Evolutionary conservation across 2,888 invertebrate genomes (phyloP), one percentile per base, ranked within the genome.

Genomic region (Athrips mouffetella): DNA sequence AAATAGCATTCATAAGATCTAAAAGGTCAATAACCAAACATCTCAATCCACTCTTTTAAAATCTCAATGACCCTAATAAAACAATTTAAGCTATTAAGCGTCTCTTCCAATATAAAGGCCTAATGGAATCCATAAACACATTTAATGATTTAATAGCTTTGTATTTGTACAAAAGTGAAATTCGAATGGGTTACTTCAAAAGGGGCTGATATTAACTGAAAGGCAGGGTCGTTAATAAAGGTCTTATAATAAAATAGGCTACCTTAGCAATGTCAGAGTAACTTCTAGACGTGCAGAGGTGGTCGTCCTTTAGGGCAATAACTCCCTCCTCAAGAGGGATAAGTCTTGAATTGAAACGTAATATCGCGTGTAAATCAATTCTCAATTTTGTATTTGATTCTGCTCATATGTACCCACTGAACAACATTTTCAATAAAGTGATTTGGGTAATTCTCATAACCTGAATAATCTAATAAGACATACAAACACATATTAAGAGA

Each of bases 1-100:
- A 8, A 41, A 41, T 15, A 41, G 37, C 21, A 37, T 21, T 10
- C 18, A 10, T 35, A 6, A n/a, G n/a, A n/a, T n/a, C n/a, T n/a
- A n/a, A n/a, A 41, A 41, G 41, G 41, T 41, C 41, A 41, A 27
- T 23, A 40, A 16, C 40, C 40, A n/a, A 13, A 40, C 40, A 16
- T 41, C 41, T 41, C 15, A 27, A 37, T 37, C 18, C 21, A 8
- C 37, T 21, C 21, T 21, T 20, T 35, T 23, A 8, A 40, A 1
- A 18, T 27, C 27, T 27, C 8, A 7, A 41, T 25, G 41, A 41
- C 51, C 49, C 21, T 6, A 11, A 37, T 37, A 37, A 37, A 37
- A 21, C n/a, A 37, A 20, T 37, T 37, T 37, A 18, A 11, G 11
- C 20, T 37, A n/a, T 37, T 21, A 37, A 37, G 7, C 11, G 21